Evolutionary conservation across 2,888 invertebrate genomes (phyloP).

Genomic region (Anoplius nigerrimus): DNA sequence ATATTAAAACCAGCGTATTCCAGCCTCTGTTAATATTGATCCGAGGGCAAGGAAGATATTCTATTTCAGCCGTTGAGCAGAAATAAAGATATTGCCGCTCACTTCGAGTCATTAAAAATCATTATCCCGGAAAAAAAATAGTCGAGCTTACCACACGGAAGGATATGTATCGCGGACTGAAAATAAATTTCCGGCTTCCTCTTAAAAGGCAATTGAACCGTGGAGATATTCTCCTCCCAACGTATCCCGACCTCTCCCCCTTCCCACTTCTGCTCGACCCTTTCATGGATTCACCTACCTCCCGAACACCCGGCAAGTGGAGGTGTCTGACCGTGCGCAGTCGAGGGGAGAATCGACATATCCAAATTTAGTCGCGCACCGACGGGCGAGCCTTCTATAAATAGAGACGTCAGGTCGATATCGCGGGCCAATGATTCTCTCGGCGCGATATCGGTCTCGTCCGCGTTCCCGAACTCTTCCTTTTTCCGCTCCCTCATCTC

Average conservation of each 20-base stretch:
- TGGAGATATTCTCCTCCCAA: no score
- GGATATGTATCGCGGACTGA: no score
- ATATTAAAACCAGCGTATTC: no score
- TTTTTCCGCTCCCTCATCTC: background rate
- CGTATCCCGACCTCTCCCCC: background rate
- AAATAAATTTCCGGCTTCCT: no score
- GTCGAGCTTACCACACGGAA: no score
- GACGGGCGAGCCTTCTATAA: slow-evolving; percentile 33
- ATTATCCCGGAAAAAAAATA: no score
- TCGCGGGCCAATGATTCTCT: slow-evolving; percentile 40
- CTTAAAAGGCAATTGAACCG: no score
- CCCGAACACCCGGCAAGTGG: background rate
- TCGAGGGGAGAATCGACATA: slow-evolving; percentile 14
- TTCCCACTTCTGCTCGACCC: background rate
- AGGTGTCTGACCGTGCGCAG: background rate
- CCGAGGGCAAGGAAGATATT: no score
- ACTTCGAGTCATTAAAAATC: no score
- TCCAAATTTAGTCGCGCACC: slow-evolving; percentile 38
- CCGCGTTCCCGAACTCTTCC: slow-evolving; percentile 11
- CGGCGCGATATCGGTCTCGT: slow-evolving; percentile 21
- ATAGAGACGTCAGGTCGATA: slow-evolving; percentile 50
- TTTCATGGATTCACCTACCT: background rate
- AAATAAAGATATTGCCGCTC: no score
- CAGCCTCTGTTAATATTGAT: no score
- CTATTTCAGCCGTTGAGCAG: no score